Evolutionary conservation across 2,797 vertebrate species (phyloP).

Genomic region (Mormyrops boulengeri): DNA sequence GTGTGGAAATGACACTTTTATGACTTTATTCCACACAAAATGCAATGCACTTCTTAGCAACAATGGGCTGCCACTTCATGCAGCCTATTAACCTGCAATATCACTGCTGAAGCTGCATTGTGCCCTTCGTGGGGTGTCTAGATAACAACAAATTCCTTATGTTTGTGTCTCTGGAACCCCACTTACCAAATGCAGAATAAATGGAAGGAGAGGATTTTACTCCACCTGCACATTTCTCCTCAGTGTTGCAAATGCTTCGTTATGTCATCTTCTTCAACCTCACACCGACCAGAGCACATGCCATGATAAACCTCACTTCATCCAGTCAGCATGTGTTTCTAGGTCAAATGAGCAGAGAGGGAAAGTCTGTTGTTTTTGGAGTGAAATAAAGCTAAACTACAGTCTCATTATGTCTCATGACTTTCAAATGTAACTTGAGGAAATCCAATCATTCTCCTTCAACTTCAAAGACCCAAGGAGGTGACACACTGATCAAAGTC

Average conservation of each 20-base stretch:
- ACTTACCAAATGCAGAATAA: neutral
- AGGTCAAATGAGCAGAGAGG: neutral
- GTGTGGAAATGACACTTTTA: neutral
- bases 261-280: neutral
- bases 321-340: neutral
- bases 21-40: neutral
- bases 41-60: neutral
- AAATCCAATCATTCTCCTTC: neutral
- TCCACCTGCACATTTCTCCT: neutral
- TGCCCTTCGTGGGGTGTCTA: neutral
- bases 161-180: neutral
- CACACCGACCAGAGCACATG: neutral
- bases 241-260: neutral
- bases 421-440: neutral
- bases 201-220: neutral
- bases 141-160: neutral
- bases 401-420: neutral
- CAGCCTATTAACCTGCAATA: neutral
- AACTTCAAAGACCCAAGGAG: neutral
- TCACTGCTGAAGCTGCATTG: neutral
- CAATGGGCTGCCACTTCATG: neutral
- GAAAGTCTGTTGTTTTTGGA: neutral
- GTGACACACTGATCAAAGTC: neutral
- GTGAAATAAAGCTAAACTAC: neutral
- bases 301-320: neutral